Evolutionary conservation across 2,888 invertebrate species (phyloP), one percentile per base, ranked within the genome.

Genomic region (Metellina segmentata): DNA sequence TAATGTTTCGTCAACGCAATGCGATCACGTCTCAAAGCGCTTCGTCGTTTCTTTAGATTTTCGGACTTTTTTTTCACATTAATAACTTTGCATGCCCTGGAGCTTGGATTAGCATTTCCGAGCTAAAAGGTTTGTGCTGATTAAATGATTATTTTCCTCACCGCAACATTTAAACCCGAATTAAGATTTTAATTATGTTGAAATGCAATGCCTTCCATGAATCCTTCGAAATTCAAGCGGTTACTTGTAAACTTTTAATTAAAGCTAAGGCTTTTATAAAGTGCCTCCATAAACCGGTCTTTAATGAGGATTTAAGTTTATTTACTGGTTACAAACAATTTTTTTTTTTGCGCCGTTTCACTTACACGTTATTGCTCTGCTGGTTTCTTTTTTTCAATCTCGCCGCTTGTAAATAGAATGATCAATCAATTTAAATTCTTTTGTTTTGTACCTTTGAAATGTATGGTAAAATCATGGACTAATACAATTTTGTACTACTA

Each of bases 1-100:
- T 72, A 87, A 87, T 72, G 72, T 87, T 81, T 81, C 72, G 34
- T 53, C 19, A 34, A 34, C 34, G 19, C 16, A 87, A 74, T 72
- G 49, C 7, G 7, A 34, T 87, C 71, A n/a, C 71, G 71, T 71
- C 52, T 79, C 86, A 13, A 1, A 74, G 2, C 20, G 6, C n/a
- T 34, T 34, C 34, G 34, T 34, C 34, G 34, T 34, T 34, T 34
- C 34, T 34, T 34, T 34, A 34, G 9, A 6, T 13, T 61, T 61
- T 61, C 5, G 16, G 9, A 16, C 61, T 61, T 61, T 61, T 61
- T 61, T 16, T 53, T 7, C 13, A 61, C 7, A 16, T 16, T 61
- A 61, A 61, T 61, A 61, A 61, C 61, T 9, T 61, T 11, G 11
- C 61, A 8, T 16, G 61, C 13, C 61, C 11, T 16, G 61, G 61